Evolutionary conservation across 92 coral and sea anemone species (phyloP).

Genomic region (Epizoanthus rinbou): DNA sequence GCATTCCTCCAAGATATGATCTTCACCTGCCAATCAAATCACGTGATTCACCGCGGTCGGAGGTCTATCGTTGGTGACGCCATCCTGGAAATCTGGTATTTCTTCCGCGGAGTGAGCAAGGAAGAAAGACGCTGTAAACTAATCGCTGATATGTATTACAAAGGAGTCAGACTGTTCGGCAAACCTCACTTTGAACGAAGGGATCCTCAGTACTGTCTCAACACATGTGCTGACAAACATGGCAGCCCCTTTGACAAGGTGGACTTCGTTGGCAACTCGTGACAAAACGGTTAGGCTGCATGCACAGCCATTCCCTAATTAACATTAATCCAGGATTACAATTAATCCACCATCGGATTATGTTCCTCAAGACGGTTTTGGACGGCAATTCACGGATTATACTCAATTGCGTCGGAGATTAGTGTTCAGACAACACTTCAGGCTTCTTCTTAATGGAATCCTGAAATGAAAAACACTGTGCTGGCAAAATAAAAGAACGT

Average conservation of each 20-base stretch:
- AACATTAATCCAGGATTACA: too few species aligned
- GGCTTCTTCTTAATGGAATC: too few species aligned
- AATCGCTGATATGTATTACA: conserved; percentile 88
- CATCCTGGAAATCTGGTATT: conserved; percentile 95
- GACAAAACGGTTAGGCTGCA: not conserved
- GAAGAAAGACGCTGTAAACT: conserved; percentile 88
- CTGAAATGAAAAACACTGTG: too few species aligned
- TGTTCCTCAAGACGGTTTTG: too few species aligned
- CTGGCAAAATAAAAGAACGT: too few species aligned
- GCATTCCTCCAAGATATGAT: conserved; percentile 89
- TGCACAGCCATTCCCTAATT: too few species aligned
- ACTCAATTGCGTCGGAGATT: too few species aligned
- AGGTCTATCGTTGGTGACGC: conserved; percentile 80
- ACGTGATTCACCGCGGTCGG: conserved; percentile 59
- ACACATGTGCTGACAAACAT: conserved; percentile 92
- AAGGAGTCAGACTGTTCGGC: conserved; percentile 87
- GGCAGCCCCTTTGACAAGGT: conserved; percentile 84
- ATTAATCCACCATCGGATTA: too few species aligned
- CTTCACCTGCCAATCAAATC: conserved; percentile 68
- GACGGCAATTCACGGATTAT: too few species aligned
- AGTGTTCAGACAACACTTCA: too few species aligned
- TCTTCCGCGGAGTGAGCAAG: conserved; percentile 87
- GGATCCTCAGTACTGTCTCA: conserved; percentile 80
- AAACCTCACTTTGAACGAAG: conserved; percentile 86
- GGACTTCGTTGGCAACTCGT: conserved; percentile 38